Evolutionary conservation across 1,140 invertebrate genomes (phyloP).

Genomic region (Euura lappo): DNA sequence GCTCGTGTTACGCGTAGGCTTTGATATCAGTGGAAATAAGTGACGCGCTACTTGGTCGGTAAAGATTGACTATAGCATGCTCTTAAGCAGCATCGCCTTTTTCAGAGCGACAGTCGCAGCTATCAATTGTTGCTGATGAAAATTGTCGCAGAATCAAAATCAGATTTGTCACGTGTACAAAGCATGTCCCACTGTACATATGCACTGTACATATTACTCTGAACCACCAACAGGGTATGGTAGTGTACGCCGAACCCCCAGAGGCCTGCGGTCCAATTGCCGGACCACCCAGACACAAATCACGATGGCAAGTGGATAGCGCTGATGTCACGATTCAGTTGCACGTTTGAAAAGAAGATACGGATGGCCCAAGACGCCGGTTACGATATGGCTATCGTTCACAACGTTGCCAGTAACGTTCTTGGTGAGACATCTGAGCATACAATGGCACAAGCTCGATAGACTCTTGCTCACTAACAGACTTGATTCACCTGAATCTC

Average conservation of each 20-base stretch:
- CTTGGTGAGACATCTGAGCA: constrained; percentile 64
- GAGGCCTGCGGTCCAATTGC: constrained; percentile 70
- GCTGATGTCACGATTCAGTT: constrained; percentile 76
- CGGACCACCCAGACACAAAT: constrained; percentile 60
- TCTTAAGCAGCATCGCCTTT: no score
- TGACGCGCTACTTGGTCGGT: no score
- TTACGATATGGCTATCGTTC: constrained; percentile 83
- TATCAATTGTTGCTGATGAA: no score
- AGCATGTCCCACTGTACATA: no score
- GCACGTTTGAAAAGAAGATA: constrained; percentile 85
- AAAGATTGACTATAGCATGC: no score
- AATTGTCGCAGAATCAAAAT: no score
- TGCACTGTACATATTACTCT: no score
- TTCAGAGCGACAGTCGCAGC: no score
- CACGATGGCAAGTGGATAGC: constrained; percentile 76
- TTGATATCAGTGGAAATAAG: no score
- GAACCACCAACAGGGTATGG: constrained; percentile 63
- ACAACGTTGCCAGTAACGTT: constrained; percentile 82
- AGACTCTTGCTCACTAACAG: background rate
- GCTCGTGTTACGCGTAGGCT: no score
- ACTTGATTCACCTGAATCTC: constrained; percentile 15
- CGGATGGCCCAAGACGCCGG: constrained; percentile 79
- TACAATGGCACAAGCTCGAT: no score
- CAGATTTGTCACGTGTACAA: no score
- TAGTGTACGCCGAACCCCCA: constrained; percentile 70